Base-by-base conservation (phyloP, 1,140 invertebrate genomes). In the Notospermus geniculatus region DNA sequence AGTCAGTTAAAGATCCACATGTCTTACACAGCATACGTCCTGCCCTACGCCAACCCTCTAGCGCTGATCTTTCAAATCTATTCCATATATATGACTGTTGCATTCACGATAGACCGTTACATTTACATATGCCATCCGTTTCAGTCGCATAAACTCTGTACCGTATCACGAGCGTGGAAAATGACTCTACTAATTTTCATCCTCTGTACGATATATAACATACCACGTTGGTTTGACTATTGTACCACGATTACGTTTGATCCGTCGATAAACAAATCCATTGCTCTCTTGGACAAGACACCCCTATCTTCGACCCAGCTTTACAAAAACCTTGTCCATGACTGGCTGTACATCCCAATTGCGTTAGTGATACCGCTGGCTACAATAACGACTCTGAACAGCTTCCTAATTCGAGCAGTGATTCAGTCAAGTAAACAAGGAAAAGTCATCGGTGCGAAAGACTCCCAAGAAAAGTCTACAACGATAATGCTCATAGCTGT, bases 61-160 rank as follows among this genome's bases (percentile, higher is more conserved):
- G n/a, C 5, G 9, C 46, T 50, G 5, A 27, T 9, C n/a, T 50
- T 50, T 50, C 46, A 50, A 50, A 19, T 50, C 19, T 19, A 23
- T n/a, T 50, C 46, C n/a, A 50, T 50, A 50, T 50, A 50, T 27
- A 50, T 50, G 46, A 50, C 46, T 5, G 46, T 50, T 5, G 46
- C 46, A 27, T 50, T 50, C 19, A 50, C 46, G n/a, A 27, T 50
- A 19, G 46, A 50, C 46, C 46, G 46, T n/a, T 50, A 23, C 46
- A 50, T 50, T n/a, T 50, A 50, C 46, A 50, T 50, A 5, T 50
- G 46, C 25, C 25, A 23, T 23, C 46, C 46, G n/a, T 50, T 50
- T n/a, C n/a, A 50, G 46, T 19, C 46, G n/a, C 25, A 19, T 19
- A 23, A 23, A 23, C 9, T 50, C 5, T 50, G 46, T n/a, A 19